phyloP scores from a whole-genome alignment of 2,888 invertebrate genomes.

The Rhagonycha lutea region DNA sequence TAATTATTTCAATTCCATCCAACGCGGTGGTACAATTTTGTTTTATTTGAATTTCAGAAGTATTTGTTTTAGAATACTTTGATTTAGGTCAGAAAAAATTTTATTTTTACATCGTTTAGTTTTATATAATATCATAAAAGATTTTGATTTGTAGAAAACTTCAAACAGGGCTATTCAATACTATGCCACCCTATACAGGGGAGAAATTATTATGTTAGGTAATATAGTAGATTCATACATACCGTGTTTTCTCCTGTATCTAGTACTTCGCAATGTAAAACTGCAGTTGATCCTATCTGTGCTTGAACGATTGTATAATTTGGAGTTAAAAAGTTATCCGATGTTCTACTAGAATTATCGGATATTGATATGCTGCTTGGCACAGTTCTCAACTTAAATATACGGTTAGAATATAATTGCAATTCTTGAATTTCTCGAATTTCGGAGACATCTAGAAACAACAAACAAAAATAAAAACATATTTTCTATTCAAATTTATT shows the following conservation, averaged over 20 bases:
- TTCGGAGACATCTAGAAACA: constrained; percentile 21
- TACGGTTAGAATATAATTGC: constrained; percentile 24
- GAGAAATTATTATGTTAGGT: not conserved
- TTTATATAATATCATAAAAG: not conserved
- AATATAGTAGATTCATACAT: constrained; percentile 43
- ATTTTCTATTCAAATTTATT: too few species aligned
- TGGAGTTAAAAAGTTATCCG: constrained; percentile 58
- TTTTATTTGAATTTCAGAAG: not conserved
- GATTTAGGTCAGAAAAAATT: not conserved
- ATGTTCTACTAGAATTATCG: constrained; percentile 9
- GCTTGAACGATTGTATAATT: constrained; percentile 67
- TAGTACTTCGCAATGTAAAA: constrained; percentile 67
- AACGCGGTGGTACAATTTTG: not conserved
- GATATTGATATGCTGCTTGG: constrained; percentile 16
- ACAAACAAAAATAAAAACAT: not conserved
- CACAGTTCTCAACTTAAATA: constrained; percentile 22
- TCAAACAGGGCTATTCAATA: not conserved
- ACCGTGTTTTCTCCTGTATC: constrained; percentile 68
- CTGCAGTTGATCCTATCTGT: constrained; percentile 66
- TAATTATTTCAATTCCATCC: not conserved
- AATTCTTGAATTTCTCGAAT: constrained; percentile 11
- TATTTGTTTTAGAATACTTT: not conserved
- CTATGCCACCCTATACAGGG: not conserved
- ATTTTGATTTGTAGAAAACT: not conserved
- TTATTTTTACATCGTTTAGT: not conserved